Conservation (phyloP, 2,113 vertebrate genomes). For the Notothenia coriiceps region DNA sequence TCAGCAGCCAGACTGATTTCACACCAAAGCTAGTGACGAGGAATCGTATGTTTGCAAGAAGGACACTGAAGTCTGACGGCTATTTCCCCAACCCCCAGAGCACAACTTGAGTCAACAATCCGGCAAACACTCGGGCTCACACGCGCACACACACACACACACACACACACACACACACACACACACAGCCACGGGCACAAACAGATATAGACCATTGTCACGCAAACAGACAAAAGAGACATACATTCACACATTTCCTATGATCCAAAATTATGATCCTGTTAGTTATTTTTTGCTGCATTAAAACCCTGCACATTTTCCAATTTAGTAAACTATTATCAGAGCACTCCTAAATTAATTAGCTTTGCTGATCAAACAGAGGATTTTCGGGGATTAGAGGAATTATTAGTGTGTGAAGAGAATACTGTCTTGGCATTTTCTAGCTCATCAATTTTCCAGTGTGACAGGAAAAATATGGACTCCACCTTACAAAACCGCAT, state of each 20-base stretch:
- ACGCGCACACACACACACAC: background rate
- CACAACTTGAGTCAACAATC: constrained; percentile 50
- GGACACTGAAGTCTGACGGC: constrained; percentile 53
- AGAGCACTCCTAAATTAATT: constrained; percentile 46
- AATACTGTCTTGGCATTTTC: constrained; percentile 31
- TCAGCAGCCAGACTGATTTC: constrained; percentile 75
- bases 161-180: constrained; percentile 6
- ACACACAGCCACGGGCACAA: constrained; percentile 58
- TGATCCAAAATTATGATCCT: constrained; percentile 1
- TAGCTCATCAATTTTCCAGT: constrained; percentile 29
- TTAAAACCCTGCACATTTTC: constrained; percentile 12
- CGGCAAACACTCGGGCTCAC: constrained; percentile 12
- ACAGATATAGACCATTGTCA: constrained; percentile 62
- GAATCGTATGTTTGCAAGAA: constrained; percentile 42
- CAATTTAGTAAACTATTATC: constrained; percentile 37
- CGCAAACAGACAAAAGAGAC: background rate
- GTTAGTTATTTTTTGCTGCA: constrained; percentile 26
- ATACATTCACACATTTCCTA: background rate
- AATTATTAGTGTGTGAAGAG: constrained; percentile 45
- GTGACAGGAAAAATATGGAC: constrained; percentile 14
- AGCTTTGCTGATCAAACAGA: constrained; percentile 49
- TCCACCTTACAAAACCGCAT: background rate
- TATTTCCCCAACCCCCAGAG: constrained; percentile 32
- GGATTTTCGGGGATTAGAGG: constrained; percentile 52
- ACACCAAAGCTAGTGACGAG: constrained; percentile 64